These are phyloP conservation scores for Tipula vernalis DNA, from an alignment of 2,888 invertebrate species.

Conservation along the genomic window DNA sequence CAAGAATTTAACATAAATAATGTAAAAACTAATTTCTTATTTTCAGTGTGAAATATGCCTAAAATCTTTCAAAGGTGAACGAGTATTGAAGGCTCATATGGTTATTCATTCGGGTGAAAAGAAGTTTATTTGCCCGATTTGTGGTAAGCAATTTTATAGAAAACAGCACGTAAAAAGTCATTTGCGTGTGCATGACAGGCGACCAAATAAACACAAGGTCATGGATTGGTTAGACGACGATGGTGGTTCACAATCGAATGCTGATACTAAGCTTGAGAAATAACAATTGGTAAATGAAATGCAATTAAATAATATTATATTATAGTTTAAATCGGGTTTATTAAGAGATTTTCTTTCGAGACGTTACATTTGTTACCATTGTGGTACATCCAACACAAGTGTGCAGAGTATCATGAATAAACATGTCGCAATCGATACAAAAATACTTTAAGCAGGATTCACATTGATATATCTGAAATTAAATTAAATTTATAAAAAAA, in stretches of 20 bases:
- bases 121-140: neutral
- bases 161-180: conserved; percentile 8
- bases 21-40: neutral
- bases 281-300: neutral
- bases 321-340: neutral
- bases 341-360: neutral
- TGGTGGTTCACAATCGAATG: neutral
- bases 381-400: conserved; percentile 95
- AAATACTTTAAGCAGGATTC: conserved; percentile 64
- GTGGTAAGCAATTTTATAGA: neutral
- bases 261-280: neutral
- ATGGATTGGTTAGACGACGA: neutral
- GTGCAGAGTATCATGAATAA: conserved; percentile 86
- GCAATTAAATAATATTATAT: neutral
- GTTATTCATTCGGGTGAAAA: neutral
- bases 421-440: conserved; percentile 92
- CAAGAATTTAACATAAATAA: neutral
- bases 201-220: neutral
- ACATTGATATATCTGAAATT: conserved; percentile 62
- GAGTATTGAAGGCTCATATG: neutral
- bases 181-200: neutral
- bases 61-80: neutral
- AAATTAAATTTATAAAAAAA: conserved; percentile 22
- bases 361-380: conserved; percentile 22
- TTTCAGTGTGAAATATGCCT: conserved; percentile 7